A percentile compares a stretch with the other conserved stretches of the same genome.
phyloP scores from a whole-genome alignment of 2,797 vertebrate genomes.

The Brachyalestes nurse region DNA sequence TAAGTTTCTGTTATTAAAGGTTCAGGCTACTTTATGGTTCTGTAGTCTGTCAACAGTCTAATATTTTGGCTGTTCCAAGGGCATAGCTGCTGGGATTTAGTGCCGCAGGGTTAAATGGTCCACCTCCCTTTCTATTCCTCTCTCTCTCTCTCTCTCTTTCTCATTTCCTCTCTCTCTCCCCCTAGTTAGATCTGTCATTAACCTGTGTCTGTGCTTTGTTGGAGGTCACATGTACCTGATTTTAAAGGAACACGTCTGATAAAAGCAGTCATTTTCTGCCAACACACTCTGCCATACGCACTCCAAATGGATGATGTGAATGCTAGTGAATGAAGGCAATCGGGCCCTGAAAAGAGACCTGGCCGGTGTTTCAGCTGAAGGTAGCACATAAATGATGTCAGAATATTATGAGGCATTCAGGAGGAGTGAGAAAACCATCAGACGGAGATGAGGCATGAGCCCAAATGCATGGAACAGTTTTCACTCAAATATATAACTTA shows the following conservation, averaged over 20 bases:
- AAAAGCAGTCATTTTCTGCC: constrained; percentile 46
- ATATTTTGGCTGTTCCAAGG: no score
- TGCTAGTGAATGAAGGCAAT: constrained; percentile 34
- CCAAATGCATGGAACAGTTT: constrained; percentile 28
- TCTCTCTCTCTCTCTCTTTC: no score
- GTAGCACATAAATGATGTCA: constrained; percentile 52
- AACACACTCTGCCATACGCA: not conserved
- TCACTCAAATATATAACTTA: constrained; percentile 26
- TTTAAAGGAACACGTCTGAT: constrained; percentile 42
- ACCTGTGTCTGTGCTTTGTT: constrained; percentile 35
- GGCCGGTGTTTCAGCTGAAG: constrained; percentile 48
- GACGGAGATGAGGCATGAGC: constrained; percentile 35
- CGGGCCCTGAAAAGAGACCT: constrained; percentile 33
- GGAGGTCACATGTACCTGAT: constrained; percentile 32
- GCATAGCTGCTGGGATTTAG: not conserved
- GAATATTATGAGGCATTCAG: constrained; percentile 42
- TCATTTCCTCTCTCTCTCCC: constrained; percentile 19
- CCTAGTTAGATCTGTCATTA: constrained; percentile 38
- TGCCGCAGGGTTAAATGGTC: constrained; percentile 24
- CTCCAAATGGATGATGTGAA: constrained; percentile 35
- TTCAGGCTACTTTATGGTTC: no score
- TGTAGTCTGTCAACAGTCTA: no score
- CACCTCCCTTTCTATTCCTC: constrained; percentile 6
- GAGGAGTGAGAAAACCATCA: constrained; percentile 41
- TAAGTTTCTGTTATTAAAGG: no score